Evolutionary conservation across 2,888 invertebrate species (phyloP), one percentile per base, ranked within the genome.

Genomic region (Pocota personata): DNA sequence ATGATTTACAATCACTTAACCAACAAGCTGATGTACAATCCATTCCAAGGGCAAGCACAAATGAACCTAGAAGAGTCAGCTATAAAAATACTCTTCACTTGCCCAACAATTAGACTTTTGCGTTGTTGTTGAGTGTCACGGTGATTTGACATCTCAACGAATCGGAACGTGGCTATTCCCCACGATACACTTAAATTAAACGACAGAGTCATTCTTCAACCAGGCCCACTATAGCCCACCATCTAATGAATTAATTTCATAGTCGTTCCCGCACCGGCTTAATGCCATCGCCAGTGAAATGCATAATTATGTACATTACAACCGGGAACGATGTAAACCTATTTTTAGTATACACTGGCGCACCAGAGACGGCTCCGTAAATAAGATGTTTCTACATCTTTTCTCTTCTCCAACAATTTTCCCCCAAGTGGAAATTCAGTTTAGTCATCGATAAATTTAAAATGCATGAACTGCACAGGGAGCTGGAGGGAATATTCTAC

Each of bases 391-490:
- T 40, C 19, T 43, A 14, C 21, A 14, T 30, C 5, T 37, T 35
- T 37, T n/a, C 30, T 16, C n/a, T 21, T 24, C 16, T n/a, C 14
- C 14, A n/a, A 19, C 21, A 57, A 24, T 46, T 43, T 57, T n/a
- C n/a, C n/a, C n/a, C 55, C 50, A 62, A 55, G 10, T 64, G 62
- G 55, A 71, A 82, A 71, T 57, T 69, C 40, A 37, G 57, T 43
- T 71, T 50, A 69, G 40, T 82, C 82, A 64, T 62, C 69, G 55
- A 76, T 76, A 58, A 76, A 76, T 64, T 82, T 77, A 58, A 64
- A 64, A 82, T 82, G 64, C 69, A 82, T 57, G 37, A 55, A 40
- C 8, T 30, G 69, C 55, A 55, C 35, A 21, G 27, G 62, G 57
- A 35, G 57, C 43, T 57, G 30, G 55, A 57, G 40, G 35, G 19